Evolutionary conservation across 2,888 invertebrate species (phyloP), one percentile per base, ranked within the genome.

Genomic region (Cybosia mesomella): DNA sequence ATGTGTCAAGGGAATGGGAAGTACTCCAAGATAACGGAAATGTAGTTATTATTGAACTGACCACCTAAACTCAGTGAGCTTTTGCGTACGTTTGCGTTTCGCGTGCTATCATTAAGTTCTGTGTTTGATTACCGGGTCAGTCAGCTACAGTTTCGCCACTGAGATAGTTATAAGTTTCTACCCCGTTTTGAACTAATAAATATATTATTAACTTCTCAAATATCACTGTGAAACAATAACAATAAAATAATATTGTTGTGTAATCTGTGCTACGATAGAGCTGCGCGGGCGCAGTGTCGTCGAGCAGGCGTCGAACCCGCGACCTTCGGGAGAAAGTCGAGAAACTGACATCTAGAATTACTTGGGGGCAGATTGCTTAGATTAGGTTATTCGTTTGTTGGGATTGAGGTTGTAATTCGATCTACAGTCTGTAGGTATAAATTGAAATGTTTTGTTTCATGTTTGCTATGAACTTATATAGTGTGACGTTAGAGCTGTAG

Each of bases 261-360:
- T 78, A 82, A 85, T 84, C 83, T 78, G 76, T 79, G 82, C 81
- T 77, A 70, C 79, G 83, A 79, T 75, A 82, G 83, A 78, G 76
- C 60, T 32, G 32, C 59, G 24, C 32, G 68, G 76, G 71, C 75
- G 74, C 76, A 77, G 76, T 83, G 82, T 82, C 84, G 80, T 76
- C 80, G 70, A 62, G 71, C 68, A 83, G 82, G 80, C 78, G 81
- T 75, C 84, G 86, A 86, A 88, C 87, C 77, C 83, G 85, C 89
- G 87, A 89, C 84, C 82, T 67, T 84, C 73, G 70, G 82, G 88
- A 82, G 88, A 88, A 88, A 89, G 89, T 84, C 75, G 77, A 81
- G 83, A 86, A 83, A 85, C 82, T 77, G 72, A 79, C 81, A 81
- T 81, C 84, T 86, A 78, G 77, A 81, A 76, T 86, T 86, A 87